Evolutionary conservation across 37 sponge, comb jelly and placozoan species (phyloP).

Genomic region (Ephydatia muelleri): DNA sequence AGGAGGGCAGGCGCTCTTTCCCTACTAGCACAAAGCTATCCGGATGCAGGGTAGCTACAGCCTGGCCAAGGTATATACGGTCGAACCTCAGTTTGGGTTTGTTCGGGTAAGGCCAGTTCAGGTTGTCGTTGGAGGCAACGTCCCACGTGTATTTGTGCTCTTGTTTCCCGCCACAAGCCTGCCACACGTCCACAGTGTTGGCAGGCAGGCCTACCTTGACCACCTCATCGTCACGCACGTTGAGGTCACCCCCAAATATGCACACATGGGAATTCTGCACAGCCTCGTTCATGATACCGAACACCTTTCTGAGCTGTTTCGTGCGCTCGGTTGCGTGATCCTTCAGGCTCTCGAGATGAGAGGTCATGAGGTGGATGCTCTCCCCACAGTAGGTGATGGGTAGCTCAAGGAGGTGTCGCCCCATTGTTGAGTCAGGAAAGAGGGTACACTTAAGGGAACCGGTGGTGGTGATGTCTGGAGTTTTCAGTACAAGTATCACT

Average conservation of each 20-base stretch:
- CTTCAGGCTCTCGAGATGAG: constrained; percentile 82
- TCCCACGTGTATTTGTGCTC: constrained; percentile 81
- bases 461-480: neutral
- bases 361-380: constrained; percentile 49
- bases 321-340: constrained; percentile 47
- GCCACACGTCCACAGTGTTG: constrained; percentile 72
- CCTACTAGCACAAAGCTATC: constrained; percentile 66
- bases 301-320: constrained; percentile 39
- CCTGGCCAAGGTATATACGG: constrained; percentile 54
- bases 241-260: constrained; percentile 85
- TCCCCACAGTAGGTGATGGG: constrained; percentile 27
- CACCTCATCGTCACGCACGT: constrained; percentile 74
- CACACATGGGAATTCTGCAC: constrained; percentile 7
- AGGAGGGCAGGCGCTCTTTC: constrained; percentile 41
- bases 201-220: constrained; percentile 41
- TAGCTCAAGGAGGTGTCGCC: constrained; percentile 61
- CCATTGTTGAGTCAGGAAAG: constrained; percentile 58
- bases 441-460: constrained; percentile 20
- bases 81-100: constrained; percentile 65
- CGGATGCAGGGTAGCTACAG: neutral
- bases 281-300: constrained; percentile 28
- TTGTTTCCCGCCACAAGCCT: constrained; percentile 40
- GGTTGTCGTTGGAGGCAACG: constrained; percentile 53
- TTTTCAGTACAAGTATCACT: constrained; percentile 53
- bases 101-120: constrained; percentile 26